Conservation (phyloP, 37 sponge, comb jelly and placozoan species). For the Geodia barretti region DNA sequence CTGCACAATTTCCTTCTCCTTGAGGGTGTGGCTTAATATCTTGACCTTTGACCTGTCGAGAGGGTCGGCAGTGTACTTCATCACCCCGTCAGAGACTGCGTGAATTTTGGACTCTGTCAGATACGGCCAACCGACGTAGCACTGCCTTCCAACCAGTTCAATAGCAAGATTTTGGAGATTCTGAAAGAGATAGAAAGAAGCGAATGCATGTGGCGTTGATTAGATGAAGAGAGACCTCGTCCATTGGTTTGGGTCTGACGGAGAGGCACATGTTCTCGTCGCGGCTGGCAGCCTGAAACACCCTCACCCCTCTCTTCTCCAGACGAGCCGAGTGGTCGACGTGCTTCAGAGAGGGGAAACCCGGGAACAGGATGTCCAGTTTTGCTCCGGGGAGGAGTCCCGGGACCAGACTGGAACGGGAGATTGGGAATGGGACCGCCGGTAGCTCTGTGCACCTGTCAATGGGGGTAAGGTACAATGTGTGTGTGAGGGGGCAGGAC, state of each 20-base stretch:
- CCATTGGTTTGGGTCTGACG: slow-evolving; percentile 3
- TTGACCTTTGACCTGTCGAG: slow-evolving; percentile 5
- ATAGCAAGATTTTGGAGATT: slow-evolving; percentile 54
- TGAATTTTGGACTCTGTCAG: slow-evolving; percentile 83
- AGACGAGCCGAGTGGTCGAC: slow-evolving; percentile 64
- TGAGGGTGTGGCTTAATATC: background rate
- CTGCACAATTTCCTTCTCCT: slow-evolving; percentile 31
- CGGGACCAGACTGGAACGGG: slow-evolving; percentile 10
- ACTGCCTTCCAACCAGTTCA: slow-evolving; percentile 65
- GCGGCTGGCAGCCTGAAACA: slow-evolving; percentile 81
- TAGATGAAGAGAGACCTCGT: background rate
- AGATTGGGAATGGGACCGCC: slow-evolving; percentile 20
- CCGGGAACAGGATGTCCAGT: slow-evolving; percentile 83
- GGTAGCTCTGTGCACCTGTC: slow-evolving; percentile 39
- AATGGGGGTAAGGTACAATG: background rate
- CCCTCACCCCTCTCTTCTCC: slow-evolving; percentile 63
- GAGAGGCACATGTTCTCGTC: slow-evolving; percentile 76
- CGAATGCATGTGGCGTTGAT: background rate
- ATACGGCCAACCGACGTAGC: slow-evolving; percentile 88
- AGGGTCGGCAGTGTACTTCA: slow-evolving; percentile 12
- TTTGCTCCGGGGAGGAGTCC: slow-evolving; percentile 72
- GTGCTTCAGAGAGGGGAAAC: slow-evolving; percentile 90
- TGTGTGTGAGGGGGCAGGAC: too few relatives aligned
- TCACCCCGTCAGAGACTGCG: slow-evolving; percentile 52
- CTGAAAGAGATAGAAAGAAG: slow-evolving; percentile 7